phyloP scores from a whole-genome alignment of 2,888 invertebrate species.

The Hypolimnas misippus region DNA sequence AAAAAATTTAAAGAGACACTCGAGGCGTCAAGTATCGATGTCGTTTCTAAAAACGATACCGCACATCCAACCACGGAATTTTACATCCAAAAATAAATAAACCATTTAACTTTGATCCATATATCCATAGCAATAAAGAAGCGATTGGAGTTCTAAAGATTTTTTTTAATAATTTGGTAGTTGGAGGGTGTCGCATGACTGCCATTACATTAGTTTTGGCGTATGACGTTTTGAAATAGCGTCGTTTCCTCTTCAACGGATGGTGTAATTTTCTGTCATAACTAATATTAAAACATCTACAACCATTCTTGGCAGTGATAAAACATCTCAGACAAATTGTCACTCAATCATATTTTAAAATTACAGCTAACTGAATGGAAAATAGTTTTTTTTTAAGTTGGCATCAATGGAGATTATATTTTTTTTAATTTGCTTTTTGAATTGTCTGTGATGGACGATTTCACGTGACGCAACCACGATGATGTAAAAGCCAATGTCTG shows the following conservation, averaged over 20 bases:
- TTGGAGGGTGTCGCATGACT: conserved; percentile 61
- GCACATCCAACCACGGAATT: conserved; percentile 27
- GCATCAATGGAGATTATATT: neutral
- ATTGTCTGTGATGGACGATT: neutral
- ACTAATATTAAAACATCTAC: conserved; percentile 42
- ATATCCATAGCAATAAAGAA: conserved; percentile 24
- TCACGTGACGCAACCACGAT: neutral
- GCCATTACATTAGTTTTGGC: conserved; percentile 60
- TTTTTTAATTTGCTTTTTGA: neutral
- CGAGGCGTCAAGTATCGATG: conserved; percentile 67
- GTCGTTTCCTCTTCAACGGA: conserved; percentile 57
- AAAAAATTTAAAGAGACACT: conserved; percentile 60
- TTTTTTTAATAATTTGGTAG: conserved; percentile 32
- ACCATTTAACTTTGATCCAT: conserved; percentile 31
- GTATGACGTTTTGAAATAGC: conserved; percentile 63
- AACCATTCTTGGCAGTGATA: conserved; percentile 30
- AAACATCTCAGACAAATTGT: conserved; percentile 29
- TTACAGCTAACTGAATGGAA: conserved; percentile 8
- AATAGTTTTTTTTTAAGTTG: conserved; percentile 1
- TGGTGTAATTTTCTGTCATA: conserved; percentile 52
- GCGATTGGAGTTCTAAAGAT: conserved; percentile 7
- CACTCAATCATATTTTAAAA: conserved; percentile 26
- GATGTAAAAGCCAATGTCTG: no score
- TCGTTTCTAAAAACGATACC: conserved; percentile 65
- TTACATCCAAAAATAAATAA: conserved; percentile 13